A percentile compares a stretch with the other conserved stretches of the same genome.
Evolutionary conservation across 2,113 vertebrate genomes (phyloP).

Genomic region (Epinephelus lanceolatus): DNA sequence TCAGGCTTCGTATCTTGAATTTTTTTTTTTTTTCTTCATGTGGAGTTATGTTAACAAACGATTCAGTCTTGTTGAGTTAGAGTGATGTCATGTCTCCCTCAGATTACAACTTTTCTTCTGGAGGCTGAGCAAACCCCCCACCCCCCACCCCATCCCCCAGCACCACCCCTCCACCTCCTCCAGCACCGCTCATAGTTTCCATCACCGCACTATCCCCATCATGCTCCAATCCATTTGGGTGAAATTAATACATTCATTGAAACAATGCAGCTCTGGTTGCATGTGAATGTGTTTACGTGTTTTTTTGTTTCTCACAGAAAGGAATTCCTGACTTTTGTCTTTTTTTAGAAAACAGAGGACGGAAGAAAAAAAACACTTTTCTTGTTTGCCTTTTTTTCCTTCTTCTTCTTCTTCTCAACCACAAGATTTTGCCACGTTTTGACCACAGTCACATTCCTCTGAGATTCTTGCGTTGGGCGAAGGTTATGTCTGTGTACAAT

Average conservation of each 20-base stretch:
- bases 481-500: conserved; percentile 47
- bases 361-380: conserved; percentile 67
- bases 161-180: not conserved
- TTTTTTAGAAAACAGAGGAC: conserved; percentile 63
- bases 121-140: conserved; percentile 31
- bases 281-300: not conserved
- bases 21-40: not conserved
- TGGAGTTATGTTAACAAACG: not conserved
- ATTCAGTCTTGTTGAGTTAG: conserved; percentile 16
- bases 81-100: conserved; percentile 66
- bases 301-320: conserved; percentile 44
- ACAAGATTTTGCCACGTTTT: conserved; percentile 63
- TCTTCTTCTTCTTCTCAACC: conserved; percentile 31
- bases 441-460: conserved; percentile 77
- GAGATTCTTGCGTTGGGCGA: conserved; percentile 59
- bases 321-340: conserved; percentile 58
- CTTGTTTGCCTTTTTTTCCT: conserved; percentile 23
- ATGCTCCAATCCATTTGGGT: conserved; percentile 51
- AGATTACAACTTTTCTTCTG: conserved; percentile 54
- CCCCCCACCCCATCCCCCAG: not conserved
- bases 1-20: not conserved
- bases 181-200: conserved; percentile 63
- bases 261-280: conserved; percentile 45
- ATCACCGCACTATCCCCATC: conserved; percentile 53
- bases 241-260: conserved; percentile 52